Conservation (phyloP, 2,797 vertebrate species). For the Menidia menidia region DNA sequence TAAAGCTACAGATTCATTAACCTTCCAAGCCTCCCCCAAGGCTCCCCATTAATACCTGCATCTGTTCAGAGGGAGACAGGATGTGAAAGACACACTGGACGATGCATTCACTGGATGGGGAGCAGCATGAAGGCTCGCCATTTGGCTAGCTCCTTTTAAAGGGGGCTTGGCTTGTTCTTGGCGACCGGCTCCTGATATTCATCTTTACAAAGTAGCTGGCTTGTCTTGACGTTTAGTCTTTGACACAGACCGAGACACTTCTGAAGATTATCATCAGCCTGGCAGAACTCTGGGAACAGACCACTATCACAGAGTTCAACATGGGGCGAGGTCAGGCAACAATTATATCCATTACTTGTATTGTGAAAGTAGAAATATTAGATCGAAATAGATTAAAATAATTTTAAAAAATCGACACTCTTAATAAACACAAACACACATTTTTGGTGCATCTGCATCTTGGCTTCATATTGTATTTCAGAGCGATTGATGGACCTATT, state of each 20-base stretch:
- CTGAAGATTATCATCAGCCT: slow-evolving; percentile 52
- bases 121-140: slow-evolving; percentile 41
- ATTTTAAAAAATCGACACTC: slow-evolving; percentile 1
- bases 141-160: slow-evolving; percentile 34
- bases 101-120: slow-evolving; percentile 46
- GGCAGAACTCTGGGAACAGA: slow-evolving; percentile 53
- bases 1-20: slow-evolving; percentile 77
- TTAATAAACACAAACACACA: slow-evolving; percentile 1
- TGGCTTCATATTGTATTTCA: slow-evolving; percentile 44
- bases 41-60: slow-evolving; percentile 75
- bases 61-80: slow-evolving; percentile 63
- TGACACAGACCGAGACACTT: slow-evolving; percentile 57
- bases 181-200: slow-evolving; percentile 41
- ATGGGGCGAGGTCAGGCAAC: slow-evolving; percentile 47
- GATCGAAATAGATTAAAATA: slow-evolving; percentile 38
- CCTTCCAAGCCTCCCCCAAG: slow-evolving; percentile 61
- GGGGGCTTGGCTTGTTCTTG: slow-evolving; percentile 27
- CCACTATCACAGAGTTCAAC: slow-evolving; percentile 46
- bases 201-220: slow-evolving; percentile 56
- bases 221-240: slow-evolving; percentile 58
- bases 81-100: slow-evolving; percentile 50
- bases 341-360: slow-evolving; percentile 59
- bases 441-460: neutral
- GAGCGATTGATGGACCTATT: slow-evolving; percentile 53
- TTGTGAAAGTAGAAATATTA: slow-evolving; percentile 44